Conservation (phyloP, 2,113 vertebrate species). For the Hydropotes inermis region DNA sequence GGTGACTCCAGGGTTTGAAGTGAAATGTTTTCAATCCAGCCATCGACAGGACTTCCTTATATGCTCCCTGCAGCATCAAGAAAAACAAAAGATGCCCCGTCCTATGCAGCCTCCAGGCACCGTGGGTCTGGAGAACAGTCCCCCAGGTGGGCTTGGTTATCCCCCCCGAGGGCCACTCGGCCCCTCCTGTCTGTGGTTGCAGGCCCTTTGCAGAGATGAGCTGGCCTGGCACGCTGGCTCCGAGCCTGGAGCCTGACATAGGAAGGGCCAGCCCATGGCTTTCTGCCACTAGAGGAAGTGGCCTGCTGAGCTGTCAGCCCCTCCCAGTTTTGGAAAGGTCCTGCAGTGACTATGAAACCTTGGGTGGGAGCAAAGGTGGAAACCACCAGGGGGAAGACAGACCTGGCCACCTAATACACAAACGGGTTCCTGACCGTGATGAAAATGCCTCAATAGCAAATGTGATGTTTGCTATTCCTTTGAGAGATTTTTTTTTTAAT, state of each 20-base stretch:
- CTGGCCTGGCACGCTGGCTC: accelerated
- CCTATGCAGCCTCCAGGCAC: accelerated
- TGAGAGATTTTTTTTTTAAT: neutral
- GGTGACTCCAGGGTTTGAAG: neutral
- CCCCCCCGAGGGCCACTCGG: accelerated
- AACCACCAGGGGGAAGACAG: neutral
- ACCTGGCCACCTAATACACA: accelerated
- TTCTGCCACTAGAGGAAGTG: neutral
- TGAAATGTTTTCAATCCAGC: neutral
- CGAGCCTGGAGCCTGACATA: accelerated
- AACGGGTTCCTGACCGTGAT: accelerated
- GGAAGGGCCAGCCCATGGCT: neutral
- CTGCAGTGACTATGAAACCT: neutral
- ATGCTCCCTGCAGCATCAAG: neutral
- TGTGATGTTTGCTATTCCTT: accelerated
- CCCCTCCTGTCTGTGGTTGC: neutral
- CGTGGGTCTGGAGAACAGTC: too few relatives aligned
- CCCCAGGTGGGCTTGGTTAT: accelerated
- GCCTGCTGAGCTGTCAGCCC: neutral
- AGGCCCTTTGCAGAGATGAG: neutral
- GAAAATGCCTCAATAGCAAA: accelerated
- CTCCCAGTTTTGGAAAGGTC: neutral
- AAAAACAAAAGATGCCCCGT: neutral
- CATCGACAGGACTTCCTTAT: neutral
- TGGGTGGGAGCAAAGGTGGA: neutral